These are phyloP conservation scores for Rhipidura dahli DNA, from an alignment of 2,113 vertebrate species.

Conservation along the genomic window DNA sequence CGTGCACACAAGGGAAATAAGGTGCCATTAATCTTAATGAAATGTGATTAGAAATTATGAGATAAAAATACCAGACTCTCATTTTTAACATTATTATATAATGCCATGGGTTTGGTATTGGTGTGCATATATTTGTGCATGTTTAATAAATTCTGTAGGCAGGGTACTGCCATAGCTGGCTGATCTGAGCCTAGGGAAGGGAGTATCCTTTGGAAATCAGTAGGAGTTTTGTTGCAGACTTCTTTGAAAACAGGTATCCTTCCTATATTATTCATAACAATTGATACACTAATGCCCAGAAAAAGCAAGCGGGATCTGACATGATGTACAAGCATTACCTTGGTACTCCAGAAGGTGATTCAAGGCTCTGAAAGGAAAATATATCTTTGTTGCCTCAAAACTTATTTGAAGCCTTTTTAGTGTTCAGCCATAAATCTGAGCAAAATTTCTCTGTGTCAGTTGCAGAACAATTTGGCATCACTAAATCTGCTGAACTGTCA, in stretches of 20 bases:
- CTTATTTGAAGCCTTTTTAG: neutral
- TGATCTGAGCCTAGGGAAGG: neutral
- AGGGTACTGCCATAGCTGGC: neutral
- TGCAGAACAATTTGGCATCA: neutral
- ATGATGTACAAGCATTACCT: neutral
- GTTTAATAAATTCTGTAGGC: neutral
- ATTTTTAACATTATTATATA: neutral
- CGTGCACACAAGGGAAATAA: neutral
- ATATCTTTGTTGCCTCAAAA: neutral
- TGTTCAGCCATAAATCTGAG: neutral
- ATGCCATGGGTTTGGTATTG: neutral
- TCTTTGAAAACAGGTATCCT: neutral
- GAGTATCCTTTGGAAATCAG: neutral
- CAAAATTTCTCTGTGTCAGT: neutral
- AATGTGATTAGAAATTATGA: neutral
- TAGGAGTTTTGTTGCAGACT: neutral
- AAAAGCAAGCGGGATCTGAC: neutral
- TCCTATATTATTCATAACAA: neutral
- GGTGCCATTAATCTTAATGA: neutral
- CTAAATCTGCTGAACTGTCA: neutral
- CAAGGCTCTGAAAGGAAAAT: conserved; percentile 2
- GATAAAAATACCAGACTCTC: neutral
- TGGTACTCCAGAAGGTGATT: neutral
- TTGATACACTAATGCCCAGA: neutral
- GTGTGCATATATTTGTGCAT: neutral